Evolutionary conservation across 2,888 invertebrate species (phyloP).

Genomic region (Syrphus vitripennis): DNA sequence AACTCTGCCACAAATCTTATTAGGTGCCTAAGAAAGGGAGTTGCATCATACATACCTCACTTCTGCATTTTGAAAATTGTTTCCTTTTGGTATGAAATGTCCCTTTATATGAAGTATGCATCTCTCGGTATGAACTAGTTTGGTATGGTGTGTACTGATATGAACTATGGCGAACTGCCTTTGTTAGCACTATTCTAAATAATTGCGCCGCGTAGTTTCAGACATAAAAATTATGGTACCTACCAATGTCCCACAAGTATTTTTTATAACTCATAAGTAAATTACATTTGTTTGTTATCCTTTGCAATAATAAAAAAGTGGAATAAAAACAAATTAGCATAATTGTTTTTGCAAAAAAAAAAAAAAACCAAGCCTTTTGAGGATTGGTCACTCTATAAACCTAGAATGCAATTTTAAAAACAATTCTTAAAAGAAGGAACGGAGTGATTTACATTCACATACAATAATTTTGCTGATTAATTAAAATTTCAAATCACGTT

Average conservation of each 20-base stretch:
- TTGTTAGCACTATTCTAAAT: too few species aligned
- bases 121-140: too few species aligned
- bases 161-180: too few species aligned
- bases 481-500: constrained; percentile 49
- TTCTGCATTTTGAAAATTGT: too few species aligned
- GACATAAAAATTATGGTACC: background rate
- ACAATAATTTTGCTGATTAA: background rate
- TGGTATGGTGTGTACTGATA: too few species aligned
- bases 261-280: background rate
- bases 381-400: constrained; percentile 53
- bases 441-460: too few species aligned
- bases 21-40: too few species aligned
- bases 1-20: too few species aligned
- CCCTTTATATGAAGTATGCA: too few species aligned
- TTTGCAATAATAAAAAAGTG: background rate
- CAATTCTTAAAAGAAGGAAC: background rate
- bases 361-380: background rate
- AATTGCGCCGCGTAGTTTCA: background rate
- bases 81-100: too few species aligned
- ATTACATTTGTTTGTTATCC: background rate
- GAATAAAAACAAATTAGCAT: background rate
- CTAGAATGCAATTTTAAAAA: constrained; percentile 48
- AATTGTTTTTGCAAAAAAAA: background rate
- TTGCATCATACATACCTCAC: too few species aligned
- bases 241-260: background rate